Evolutionary conservation across 2,888 invertebrate genomes (phyloP), one percentile per base, ranked within the genome.

Genomic region (Eupithecia dodoneata): DNA sequence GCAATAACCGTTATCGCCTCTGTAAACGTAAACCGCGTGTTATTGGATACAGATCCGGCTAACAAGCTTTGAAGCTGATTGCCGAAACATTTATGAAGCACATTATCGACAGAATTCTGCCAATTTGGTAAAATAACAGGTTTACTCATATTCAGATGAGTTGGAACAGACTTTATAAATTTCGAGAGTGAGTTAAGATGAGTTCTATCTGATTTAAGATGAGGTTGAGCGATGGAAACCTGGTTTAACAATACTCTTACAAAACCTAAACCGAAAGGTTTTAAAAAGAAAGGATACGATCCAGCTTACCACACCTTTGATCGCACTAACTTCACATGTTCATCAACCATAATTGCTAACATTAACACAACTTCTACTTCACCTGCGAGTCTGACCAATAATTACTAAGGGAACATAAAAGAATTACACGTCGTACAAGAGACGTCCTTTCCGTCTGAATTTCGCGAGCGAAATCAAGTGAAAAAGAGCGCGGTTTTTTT

Each of bases 41-140:
- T 78, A 76, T 71, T 72, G 65, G 42, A 47, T 71, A 65, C 70
- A 75, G 76, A 81, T 81, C 80, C 74, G 74, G 76, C 66, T 72
- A 66, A 76, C 52, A 42, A 74, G 74, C 71, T 77, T 66, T 44
- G 41, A 74, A 74, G 69, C 52, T 70, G 63, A 76, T 76, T 69
- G 45, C 49, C 49, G n/a, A 70, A 70, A 63, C 71, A 63, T 59
- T 55, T 47, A 69, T 18, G 41, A 49, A 65, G 44, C 52, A 13
- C 49, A 52, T 41, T 67, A 73, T 73, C 67, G 12, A 6, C n/a
- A 12, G 41, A n/a, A n/a, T 30, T 63, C 63, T 12, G 30, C 63
- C 63, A 63, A 63, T 63, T 63, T 63, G 12, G 63, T 63, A 63
- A 63, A 63, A 63, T 63, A 63, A 63, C 63, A 12, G 63, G 12